Base-by-base conservation (phyloP, 2,888 invertebrate genomes). In the Patella depressa region DNA sequence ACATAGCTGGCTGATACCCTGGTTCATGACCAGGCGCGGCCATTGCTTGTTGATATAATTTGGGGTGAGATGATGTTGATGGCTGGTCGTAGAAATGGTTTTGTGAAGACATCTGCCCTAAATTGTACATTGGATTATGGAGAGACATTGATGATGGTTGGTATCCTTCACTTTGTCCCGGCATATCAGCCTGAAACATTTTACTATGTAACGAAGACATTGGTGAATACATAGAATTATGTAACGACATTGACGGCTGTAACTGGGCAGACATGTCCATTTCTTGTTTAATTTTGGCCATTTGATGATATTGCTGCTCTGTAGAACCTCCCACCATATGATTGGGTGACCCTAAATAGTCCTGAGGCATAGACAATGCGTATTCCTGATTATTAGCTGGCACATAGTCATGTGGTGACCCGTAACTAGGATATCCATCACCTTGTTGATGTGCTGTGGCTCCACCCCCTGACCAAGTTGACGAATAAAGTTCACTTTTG, bases 221-320 rank as follows among this genome's bases (percentile, higher is more conserved):
- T 65, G n/a, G 65, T 65, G 65, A 19, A 65, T 65, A 65, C 65
- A 65, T 65, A 65, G n/a, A 19, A 65, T 19, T 65, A 11, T n/a
- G 65, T 65, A 65, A 19, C n/a, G 65, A 65, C 65, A 65, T 65
- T 65, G 65, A 19, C n/a, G 65, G n/a, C 65, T 65, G 65, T 65
- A 65, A 19, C 19, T 65, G 65, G 12, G n/a, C 19, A 65, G 65
- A 65, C n/a, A 65, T n/a, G 19, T 65, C 65, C 65, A 65, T 65
- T 65, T 65, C 65, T 19, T 19, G n/a, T 15, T 65, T 65, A 19
- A 65, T 19, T 19, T 65, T 65, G 19, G 65, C 19, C 65, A 65
- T 19, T 19, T 65, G n/a, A n/a, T 65, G n/a, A 19, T 65, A 65
- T 17, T n/a, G 19, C n/a, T n/a, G 19, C 19, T 65, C 65, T n/a